Evolutionary conservation across 2,888 invertebrate species (phyloP), one percentile per base, ranked within the genome.

Genomic region (Xanthorhoe spadicearia): DNA sequence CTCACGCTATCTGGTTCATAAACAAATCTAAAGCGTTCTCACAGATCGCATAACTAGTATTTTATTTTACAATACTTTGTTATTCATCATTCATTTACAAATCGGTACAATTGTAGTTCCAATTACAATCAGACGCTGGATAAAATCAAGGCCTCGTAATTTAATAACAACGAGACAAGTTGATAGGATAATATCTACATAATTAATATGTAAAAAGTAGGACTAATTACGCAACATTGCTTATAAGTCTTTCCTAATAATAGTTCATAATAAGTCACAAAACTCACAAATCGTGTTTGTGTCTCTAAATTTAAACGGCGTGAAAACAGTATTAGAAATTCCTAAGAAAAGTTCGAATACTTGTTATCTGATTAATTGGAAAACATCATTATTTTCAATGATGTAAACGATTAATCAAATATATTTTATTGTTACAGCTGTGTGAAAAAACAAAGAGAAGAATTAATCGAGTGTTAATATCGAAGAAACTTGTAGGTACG

Each of bases 381-480:
- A 23, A 23, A 38, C 38, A 43, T 13, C 2, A 43, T 43, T 43
- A 13, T 43, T 43, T 43, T 43, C 38, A 43, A 43, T 43, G 3
- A 13, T 43, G 38, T 2, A 13, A 32, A 13, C 13, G 13, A 13
- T 10, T 43, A 43, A 43, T 10, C 38, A 43, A 13, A 43, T 13
- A 46, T 46, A 18, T 54, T 58, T 59, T 63, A 52, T 58, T 43
- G 54, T 49, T 1, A 63, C 67, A 67, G 67, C 50, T 51, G 35
- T 63, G 49, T 67, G 55, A 66, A 59, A 19, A 50, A 8, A 5
- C 7, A 58, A 17, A 38, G 9, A n/a, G 48, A 59, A 56, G 60
- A 55, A 67, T 63, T 63, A 63, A 61, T 9, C 18, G 18, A 17
- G 13, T 13, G 13, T 43, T 0, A 38, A 38, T 38, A 43, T 43